These are phyloP conservation scores for Acromyrmex echinatior DNA, from an alignment of 1,140 invertebrate species.

Conservation along the genomic window DNA sequence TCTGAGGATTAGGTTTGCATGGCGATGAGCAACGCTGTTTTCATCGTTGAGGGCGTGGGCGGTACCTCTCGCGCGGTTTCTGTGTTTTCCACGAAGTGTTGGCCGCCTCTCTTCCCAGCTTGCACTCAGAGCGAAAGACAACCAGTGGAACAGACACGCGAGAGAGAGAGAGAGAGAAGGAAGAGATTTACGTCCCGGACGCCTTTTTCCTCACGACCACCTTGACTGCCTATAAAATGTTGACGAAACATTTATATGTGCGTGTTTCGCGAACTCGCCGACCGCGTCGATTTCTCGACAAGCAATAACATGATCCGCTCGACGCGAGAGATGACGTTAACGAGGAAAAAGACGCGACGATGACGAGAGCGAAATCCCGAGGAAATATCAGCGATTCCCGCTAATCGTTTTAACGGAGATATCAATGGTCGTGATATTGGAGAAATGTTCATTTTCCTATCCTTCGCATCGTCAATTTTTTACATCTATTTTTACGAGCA, in stretches of 20 bases:
- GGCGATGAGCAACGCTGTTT: conserved; percentile 50
- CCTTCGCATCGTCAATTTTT: background rate
- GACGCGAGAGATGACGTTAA: conserved; percentile 35
- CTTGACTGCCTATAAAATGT: conserved; percentile 73
- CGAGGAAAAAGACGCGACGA: conserved; percentile 9
- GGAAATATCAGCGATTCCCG: background rate
- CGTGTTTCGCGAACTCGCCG: conserved; percentile 59
- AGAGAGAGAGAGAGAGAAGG: conserved; percentile 51
- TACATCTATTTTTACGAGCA: background rate
- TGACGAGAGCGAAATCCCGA: background rate
- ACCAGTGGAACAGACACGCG: background rate
- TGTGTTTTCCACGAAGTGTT: conserved; percentile 69
- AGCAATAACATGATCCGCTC: conserved; percentile 40
- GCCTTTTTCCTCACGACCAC: conserved; percentile 70
- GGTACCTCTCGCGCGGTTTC: conserved; percentile 60
- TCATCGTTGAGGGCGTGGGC: conserved; percentile 39
- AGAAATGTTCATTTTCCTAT: background rate
- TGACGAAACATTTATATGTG: conserved; percentile 64
- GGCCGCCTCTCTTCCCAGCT: conserved; percentile 14
- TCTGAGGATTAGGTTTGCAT: conserved; percentile 29
- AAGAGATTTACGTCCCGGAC: conserved; percentile 69
- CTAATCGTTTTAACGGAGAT: background rate
- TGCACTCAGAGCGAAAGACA: conserved; percentile 33
- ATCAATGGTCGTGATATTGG: background rate
- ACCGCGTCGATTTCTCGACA: conserved; percentile 49